phyloP scores from a whole-genome alignment of 2,797 vertebrate genomes.

The Sebastes baramenuke region DNA sequence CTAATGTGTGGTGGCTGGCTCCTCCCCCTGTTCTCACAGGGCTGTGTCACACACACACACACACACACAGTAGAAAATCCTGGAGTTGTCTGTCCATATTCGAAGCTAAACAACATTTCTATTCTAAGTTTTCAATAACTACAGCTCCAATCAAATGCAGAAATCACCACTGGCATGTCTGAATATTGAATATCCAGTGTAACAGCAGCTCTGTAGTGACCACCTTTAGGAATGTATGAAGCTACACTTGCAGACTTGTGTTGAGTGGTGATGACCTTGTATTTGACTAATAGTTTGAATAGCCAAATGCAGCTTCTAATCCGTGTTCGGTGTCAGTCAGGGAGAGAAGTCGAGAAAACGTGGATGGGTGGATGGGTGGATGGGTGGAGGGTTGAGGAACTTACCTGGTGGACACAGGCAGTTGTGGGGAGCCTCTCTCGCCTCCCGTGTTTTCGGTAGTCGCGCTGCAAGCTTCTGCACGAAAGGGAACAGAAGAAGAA shows the following conservation, averaged over 20 bases:
- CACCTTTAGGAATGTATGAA: too few species aligned
- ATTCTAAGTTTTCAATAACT: background rate
- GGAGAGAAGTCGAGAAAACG: background rate
- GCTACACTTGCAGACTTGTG: background rate
- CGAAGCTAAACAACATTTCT: background rate
- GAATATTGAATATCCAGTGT: background rate
- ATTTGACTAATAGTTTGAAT: background rate
- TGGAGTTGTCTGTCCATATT: background rate
- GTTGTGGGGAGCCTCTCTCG: constrained; percentile 75
- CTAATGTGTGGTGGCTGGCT: constrained; percentile 63
- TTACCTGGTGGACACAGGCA: constrained; percentile 86
- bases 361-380: background rate
- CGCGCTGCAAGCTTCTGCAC: constrained; percentile 79
- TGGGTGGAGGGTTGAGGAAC: background rate
- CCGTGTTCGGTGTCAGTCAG: background rate
- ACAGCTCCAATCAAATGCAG: background rate
- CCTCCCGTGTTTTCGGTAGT: constrained; percentile 78
- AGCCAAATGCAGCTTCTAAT: background rate
- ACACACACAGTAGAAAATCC: background rate
- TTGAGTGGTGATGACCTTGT: background rate
- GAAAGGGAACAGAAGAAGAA: background rate
- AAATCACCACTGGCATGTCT: background rate
- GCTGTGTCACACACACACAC: background rate
- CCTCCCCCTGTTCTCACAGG: constrained; percentile 63
- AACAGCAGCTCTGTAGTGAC: too few species aligned